Base-by-base conservation (phyloP, 2,888 invertebrate species). In the Oeneis ivallda region DNA sequence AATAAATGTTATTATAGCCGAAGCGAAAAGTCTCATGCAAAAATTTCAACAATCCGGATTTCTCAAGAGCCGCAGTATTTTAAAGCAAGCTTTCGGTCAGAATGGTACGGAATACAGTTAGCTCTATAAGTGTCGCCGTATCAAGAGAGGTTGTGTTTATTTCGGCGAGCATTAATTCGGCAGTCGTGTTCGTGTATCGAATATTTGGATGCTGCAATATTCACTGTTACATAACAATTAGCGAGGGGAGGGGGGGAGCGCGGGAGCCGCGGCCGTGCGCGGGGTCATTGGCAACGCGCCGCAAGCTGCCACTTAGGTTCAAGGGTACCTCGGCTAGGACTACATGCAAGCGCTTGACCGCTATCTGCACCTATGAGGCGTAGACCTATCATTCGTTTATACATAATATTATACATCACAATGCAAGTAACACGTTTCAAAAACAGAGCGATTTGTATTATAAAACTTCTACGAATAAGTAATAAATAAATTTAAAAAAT, bases 231-330 rank as follows among this genome's bases (percentile, higher is more conserved):
- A 87, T 89, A 90, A 90, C 86, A 89, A 89, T 90, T 89, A 89
- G 87, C 86, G 79, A 82, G 7, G 37, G 9, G 37, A 7, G 79
- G 78, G 80, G 74, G 72, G 74, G 65, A 61, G 66, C 65, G 70
- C 63, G 68, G 70, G 67, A 68, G 74, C 71, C 74, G 79, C 93
- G 93, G 92, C 93, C 92, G 92, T 87, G 88, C 87, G 86, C 88
- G 92, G 92, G 93, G 93, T 93, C 93, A 93, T 92, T 92, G 93
- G 92, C 92, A 91, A 92, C 84, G 89, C 90, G 92, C 65, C 89
- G 88, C 88, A 85, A 86, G 91, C 89, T 90, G 92, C 93, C 91
- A 87, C 92, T 90, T 89, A 89, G 89, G 92, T 92, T 92, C 90
- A 91, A 91, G 91, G 91, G 90, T 91, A 90, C 82, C 81, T 82